A percentile compares a stretch with the other conserved stretches of the same genome.
Conservation (phyloP, 2,113 vertebrate genomes). For the Antigone vipio region DNA sequence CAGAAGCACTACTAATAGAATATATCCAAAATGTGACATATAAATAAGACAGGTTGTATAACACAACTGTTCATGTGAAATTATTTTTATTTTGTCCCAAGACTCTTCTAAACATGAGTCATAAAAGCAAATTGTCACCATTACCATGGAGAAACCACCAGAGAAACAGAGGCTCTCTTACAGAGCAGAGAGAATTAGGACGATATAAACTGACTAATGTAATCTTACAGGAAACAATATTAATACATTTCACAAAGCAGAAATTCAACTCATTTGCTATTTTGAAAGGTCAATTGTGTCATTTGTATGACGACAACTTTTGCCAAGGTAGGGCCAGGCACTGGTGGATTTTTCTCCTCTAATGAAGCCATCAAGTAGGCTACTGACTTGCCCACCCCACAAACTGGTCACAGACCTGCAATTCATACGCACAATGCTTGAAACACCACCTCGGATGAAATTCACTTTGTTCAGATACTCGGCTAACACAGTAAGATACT, state of each 20-base stretch:
- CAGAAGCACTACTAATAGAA: neutral
- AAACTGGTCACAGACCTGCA: neutral
- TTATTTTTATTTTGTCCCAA: neutral
- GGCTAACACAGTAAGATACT: slow-evolving; percentile 57
- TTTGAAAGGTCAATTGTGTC: neutral
- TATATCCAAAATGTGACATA: neutral
- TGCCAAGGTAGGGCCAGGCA: neutral
- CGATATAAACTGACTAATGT: neutral
- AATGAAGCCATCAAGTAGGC: neutral
- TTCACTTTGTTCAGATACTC: slow-evolving; percentile 77
- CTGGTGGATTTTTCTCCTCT: neutral
- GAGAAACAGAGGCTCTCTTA: neutral
- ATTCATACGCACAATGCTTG: slow-evolving; percentile 73
- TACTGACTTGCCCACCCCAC: neutral
- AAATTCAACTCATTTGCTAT: neutral
- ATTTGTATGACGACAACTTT: neutral
- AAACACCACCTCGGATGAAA: slow-evolving; percentile 66
- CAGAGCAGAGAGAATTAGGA: neutral
- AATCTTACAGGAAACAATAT: neutral
- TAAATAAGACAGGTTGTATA: neutral
- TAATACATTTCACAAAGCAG: neutral
- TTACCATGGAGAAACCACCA: neutral
- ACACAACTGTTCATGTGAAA: neutral
- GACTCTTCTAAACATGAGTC: neutral
- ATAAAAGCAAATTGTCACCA: neutral